These are phyloP conservation scores for Platalea minor DNA, from an alignment of 2,797 vertebrate species.

Conservation along the genomic window DNA sequence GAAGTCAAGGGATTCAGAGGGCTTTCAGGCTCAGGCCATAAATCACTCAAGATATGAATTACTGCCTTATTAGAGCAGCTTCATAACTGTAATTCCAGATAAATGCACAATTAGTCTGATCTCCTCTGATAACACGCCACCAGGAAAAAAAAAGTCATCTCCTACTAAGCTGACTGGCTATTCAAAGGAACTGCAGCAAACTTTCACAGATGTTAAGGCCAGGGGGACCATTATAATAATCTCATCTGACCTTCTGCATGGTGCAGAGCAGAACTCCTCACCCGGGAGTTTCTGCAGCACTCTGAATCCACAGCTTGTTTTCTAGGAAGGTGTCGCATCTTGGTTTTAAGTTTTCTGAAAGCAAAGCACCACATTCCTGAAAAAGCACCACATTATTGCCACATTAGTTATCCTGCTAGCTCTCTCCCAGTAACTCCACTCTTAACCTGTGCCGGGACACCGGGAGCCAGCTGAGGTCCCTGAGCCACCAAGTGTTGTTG, in stretches of 20 bases:
- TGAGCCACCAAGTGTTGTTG: rapidly evolving
- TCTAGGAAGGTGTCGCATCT: not conserved
- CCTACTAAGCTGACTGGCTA: not conserved
- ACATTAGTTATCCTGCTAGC: not conserved
- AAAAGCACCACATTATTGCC: rapidly evolving
- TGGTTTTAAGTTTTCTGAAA: not conserved
- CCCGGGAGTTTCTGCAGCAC: not conserved
- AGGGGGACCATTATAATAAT: not conserved
- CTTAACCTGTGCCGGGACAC: not conserved
- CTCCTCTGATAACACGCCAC: constrained; percentile 33
- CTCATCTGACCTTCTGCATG: not conserved
- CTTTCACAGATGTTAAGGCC: constrained; percentile 1
- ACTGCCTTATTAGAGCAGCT: constrained; percentile 55
- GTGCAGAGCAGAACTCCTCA: not conserved
- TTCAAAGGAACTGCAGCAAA: constrained; percentile 5
- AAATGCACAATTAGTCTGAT: constrained; percentile 47
- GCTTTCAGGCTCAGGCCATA: not conserved
- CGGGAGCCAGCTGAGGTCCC: not conserved
- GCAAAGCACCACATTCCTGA: not conserved
- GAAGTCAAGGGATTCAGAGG: not conserved
- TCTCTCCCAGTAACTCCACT: not conserved
- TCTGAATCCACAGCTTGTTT: not conserved
- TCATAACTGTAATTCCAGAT: constrained; percentile 55
- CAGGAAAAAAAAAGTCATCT: not conserved
- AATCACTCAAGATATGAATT: constrained; percentile 49